Percentiles rank a stretch among this genome's conserved stretches.
phyloP scores from a whole-genome alignment of 2,888 invertebrate genomes.

The Monoplex corrugatus region DNA sequence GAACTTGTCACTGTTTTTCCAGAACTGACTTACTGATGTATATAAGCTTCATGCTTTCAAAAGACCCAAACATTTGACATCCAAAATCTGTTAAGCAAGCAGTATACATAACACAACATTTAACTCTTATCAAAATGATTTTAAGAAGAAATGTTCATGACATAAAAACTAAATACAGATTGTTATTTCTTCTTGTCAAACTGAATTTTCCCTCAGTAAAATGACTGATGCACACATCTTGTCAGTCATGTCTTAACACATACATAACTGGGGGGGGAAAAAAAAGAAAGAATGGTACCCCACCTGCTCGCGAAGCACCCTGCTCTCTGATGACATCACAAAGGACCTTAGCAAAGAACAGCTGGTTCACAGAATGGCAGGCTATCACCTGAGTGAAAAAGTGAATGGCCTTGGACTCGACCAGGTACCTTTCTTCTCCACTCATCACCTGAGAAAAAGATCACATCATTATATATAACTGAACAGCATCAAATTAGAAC shows the following conservation, averaged over 20 bases:
- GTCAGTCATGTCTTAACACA: background rate
- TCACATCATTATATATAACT: background rate
- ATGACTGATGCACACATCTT: background rate
- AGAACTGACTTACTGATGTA: no score
- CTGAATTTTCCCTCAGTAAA: background rate
- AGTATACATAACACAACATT: no score
- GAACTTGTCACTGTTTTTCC: no score
- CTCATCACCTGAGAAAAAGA: conserved; percentile 70
- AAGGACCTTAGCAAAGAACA: conserved; percentile 89
- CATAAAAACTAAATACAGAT: background rate
- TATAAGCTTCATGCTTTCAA: no score
- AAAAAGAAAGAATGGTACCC: background rate
- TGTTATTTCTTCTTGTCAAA: background rate
- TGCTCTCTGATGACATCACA: conserved; percentile 88
- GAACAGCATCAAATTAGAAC: background rate
- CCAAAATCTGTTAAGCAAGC: no score
- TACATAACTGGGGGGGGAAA: no score
- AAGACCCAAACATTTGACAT: no score
- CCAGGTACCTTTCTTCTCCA: conserved; percentile 74
- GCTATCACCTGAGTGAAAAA: conserved; percentile 92
- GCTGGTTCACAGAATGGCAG: conserved; percentile 92
- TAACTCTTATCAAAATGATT: background rate
- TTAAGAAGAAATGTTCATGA: no score
- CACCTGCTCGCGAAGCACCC: conserved; percentile 80
- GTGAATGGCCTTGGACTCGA: conserved; percentile 87